Evolutionary conservation across 92 coral and sea anemone genomes (phyloP).

Genomic region (Phymanthus crucifer): DNA sequence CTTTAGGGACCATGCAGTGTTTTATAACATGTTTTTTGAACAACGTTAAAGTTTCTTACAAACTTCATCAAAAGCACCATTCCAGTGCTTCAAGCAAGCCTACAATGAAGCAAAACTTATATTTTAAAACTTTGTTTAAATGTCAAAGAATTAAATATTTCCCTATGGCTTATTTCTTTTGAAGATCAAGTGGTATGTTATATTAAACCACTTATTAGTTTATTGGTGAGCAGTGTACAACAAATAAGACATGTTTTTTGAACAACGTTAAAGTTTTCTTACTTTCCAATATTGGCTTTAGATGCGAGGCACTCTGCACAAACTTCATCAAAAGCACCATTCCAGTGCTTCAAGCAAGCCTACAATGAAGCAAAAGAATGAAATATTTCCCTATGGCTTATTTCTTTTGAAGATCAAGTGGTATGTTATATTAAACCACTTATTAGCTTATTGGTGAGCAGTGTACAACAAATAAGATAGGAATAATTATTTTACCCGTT

Average conservation of each 20-base stretch:
- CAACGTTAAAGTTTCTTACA: not conserved
- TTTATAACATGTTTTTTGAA: not conserved
- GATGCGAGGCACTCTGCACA: not conserved
- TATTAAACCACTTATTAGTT: not conserved
- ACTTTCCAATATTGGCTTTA: constrained; percentile 6
- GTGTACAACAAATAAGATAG: not conserved
- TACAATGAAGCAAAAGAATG: not conserved
- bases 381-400: not conserved
- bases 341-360: constrained; percentile 1
- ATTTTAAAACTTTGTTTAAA: not conserved
- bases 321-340: constrained; percentile 1
- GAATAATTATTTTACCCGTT: not conserved
- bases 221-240: not conserved
- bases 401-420: not conserved
- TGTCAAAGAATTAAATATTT: not conserved
- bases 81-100: constrained; percentile 1
- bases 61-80: constrained; percentile 4
- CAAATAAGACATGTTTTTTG: too few relatives aligned
- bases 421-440: not conserved
- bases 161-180: not conserved
- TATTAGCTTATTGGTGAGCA: not conserved
- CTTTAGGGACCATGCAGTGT: not conserved
- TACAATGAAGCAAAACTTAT: not conserved
- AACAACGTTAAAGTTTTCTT: too few relatives aligned
- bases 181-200: not conserved